phyloP scores from a whole-genome alignment of 2,113 vertebrate genomes.

The Oreochromis tanganicae region DNA sequence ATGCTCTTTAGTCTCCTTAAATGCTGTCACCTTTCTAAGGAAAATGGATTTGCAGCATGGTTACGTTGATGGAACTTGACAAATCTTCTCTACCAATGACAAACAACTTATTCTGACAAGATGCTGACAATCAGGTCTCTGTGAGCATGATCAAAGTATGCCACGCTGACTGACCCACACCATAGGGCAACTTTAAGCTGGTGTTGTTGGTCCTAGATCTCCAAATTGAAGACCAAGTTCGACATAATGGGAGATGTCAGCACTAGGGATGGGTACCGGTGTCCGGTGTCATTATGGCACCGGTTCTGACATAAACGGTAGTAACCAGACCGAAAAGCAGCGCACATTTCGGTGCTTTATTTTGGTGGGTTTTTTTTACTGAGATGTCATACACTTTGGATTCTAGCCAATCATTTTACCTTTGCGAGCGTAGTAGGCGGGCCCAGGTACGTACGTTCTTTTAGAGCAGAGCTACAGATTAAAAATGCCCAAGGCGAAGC shows the following conservation, averaged over 20 bases:
- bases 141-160: rapidly evolving
- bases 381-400: too few relatives aligned
- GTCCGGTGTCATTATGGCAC: too few relatives aligned
- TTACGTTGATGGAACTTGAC: neutral
- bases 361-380: too few relatives aligned
- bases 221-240: neutral
- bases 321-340: too few relatives aligned
- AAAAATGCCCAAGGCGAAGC: too few relatives aligned
- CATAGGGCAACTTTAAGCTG: neutral
- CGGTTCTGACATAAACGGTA: too few relatives aligned
- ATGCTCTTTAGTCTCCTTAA: neutral
- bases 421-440: too few relatives aligned
- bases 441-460: too few relatives aligned
- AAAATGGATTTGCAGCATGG: rapidly evolving
- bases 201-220: rapidly evolving
- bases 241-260: neutral
- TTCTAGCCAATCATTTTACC: too few relatives aligned
- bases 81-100: neutral
- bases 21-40: neutral
- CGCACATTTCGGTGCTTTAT: too few relatives aligned
- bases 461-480: too few relatives aligned
- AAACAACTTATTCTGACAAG: neutral
- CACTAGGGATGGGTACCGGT: neutral
- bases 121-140: neutral
- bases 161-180: neutral